These are phyloP conservation scores for Callaeas wilsoni DNA, from an alignment of 2,113 vertebrate species.

Conservation along the genomic window DNA sequence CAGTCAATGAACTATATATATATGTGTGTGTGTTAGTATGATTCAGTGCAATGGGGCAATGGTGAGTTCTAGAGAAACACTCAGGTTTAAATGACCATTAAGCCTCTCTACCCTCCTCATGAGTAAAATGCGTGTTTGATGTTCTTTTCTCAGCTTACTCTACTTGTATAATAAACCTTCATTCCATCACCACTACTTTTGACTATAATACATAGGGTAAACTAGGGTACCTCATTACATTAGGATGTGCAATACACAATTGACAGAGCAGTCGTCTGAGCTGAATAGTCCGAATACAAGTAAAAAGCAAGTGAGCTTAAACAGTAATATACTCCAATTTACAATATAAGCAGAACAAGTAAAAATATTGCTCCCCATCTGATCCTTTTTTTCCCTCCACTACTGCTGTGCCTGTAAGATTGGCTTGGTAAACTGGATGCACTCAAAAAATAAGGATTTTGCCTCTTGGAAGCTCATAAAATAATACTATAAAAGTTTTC, in stretches of 20 bases:
- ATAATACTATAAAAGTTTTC: slow-evolving; percentile 68
- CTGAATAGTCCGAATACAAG: slow-evolving; percentile 34
- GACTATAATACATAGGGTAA: slow-evolving; percentile 60
- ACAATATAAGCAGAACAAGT: slow-evolving; percentile 42
- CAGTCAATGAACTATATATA: slow-evolving; percentile 34
- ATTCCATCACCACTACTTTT: slow-evolving; percentile 38
- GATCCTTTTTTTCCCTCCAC: background rate
- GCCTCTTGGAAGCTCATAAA: slow-evolving; percentile 76
- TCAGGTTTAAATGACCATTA: background rate
- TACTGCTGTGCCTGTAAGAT: slow-evolving; percentile 40
- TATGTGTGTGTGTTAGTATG: background rate
- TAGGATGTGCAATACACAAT: slow-evolving; percentile 47
- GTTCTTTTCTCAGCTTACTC: slow-evolving; percentile 38
- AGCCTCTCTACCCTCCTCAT: slow-evolving; percentile 14
- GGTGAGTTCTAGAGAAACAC: slow-evolving; percentile 12
- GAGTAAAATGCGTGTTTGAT: slow-evolving; percentile 18
- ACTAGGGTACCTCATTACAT: slow-evolving; percentile 54
- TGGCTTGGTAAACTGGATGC: slow-evolving; percentile 56
- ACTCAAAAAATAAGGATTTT: slow-evolving; percentile 70
- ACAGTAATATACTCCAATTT: background rate
- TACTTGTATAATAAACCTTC: slow-evolving; percentile 20
- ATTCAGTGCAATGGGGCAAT: slow-evolving; percentile 16
- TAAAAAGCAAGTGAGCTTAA: slow-evolving; percentile 49
- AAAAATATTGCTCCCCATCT: slow-evolving; percentile 44
- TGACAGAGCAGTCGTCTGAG: slow-evolving; percentile 7